Evolutionary conservation across 2,888 invertebrate genomes (phyloP).

Genomic region (Therioaphis trifolii): DNA sequence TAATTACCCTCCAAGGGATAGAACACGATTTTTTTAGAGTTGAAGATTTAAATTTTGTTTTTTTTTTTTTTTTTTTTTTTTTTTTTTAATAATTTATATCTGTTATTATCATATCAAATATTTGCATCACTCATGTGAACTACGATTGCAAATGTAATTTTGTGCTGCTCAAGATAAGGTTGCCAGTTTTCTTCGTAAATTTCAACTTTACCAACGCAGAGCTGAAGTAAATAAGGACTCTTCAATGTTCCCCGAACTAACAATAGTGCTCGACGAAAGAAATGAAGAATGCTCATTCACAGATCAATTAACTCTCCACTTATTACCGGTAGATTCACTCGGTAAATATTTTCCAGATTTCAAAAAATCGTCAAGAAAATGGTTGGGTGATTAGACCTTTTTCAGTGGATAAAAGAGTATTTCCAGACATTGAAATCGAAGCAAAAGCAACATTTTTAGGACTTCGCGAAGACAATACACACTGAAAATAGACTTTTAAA

Average conservation of each 20-base stretch:
- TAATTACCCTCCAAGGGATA: too few species aligned
- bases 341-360: conserved; percentile 43
- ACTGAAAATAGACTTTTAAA: not conserved
- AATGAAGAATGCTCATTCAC: conserved; percentile 31
- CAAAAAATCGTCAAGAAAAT: conserved; percentile 40
- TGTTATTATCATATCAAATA: too few species aligned
- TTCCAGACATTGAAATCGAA: conserved; percentile 38
- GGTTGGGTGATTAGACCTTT: conserved; percentile 11
- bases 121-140: too few species aligned
- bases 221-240: conserved; percentile 12
- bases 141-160: too few species aligned
- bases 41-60: too few species aligned
- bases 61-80: too few species aligned
- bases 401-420: conserved; percentile 39
- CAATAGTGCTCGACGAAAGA: conserved; percentile 31
- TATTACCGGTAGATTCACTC: conserved; percentile 32
- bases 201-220: conserved; percentile 33
- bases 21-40: too few species aligned
- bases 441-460: conserved; percentile 33
- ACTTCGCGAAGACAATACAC: conserved; percentile 33
- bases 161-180: conserved; percentile 43
- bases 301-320: too few species aligned
- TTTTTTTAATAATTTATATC: too few species aligned
- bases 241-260: conserved; percentile 34
- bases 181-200: conserved; percentile 52